Percentiles rank a stretch among this genome's conserved stretches.
Evolutionary conservation across 2,113 vertebrate species (phyloP).

Genomic region (Menura novaehollandiae): DNA sequence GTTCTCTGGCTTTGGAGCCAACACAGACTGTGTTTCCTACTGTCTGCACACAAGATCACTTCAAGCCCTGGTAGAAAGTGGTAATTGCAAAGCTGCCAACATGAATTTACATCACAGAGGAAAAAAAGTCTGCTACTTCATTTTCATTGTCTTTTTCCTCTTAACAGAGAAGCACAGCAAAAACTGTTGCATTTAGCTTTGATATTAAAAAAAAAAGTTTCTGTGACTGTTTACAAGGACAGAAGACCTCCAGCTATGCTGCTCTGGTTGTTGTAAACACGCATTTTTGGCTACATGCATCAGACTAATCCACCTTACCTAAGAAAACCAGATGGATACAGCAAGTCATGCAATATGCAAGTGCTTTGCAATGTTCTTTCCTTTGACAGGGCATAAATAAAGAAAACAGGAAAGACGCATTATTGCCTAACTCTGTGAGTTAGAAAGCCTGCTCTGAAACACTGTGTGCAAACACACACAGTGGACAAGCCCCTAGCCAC

Average conservation of each 20-base stretch:
- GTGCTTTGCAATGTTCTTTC: background rate
- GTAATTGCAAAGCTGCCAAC: background rate
- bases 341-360: background rate
- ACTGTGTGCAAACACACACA: background rate
- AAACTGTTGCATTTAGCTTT: background rate
- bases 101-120: background rate
- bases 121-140: background rate
- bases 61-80: background rate
- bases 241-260: background rate
- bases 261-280: background rate
- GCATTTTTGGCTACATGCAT: background rate
- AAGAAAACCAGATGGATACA: background rate
- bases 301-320: background rate
- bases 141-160: background rate
- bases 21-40: background rate
- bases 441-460: background rate
- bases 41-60: background rate
- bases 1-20: background rate
- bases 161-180: background rate
- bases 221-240: background rate
- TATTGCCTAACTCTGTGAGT: background rate
- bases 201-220: background rate
- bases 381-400: background rate
- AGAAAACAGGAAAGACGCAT: background rate
- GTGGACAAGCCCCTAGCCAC: accelerated